phyloP scores from a whole-genome alignment of 2,888 invertebrate species.

The Hypercompe scribonia region DNA sequence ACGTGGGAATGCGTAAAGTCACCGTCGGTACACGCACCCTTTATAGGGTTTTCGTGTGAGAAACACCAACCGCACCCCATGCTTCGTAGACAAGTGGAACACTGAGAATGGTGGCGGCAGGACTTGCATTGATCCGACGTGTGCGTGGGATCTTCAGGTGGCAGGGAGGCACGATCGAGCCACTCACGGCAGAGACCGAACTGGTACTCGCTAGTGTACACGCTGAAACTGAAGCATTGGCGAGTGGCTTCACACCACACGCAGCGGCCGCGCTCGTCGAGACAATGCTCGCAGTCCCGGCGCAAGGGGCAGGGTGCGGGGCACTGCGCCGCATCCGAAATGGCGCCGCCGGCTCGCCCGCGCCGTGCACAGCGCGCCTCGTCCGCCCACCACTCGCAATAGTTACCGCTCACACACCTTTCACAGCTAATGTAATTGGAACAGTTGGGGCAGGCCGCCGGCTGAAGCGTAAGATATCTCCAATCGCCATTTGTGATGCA shows the following conservation, averaged over 20 bases:
- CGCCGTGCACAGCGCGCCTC: slow-evolving; percentile 94
- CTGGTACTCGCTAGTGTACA: slow-evolving; percentile 97
- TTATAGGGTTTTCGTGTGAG: slow-evolving; percentile 94
- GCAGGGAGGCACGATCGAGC: slow-evolving; percentile 92
- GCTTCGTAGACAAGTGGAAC: slow-evolving; percentile 92
- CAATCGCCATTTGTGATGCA: slow-evolving; percentile 88
- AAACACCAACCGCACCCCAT: slow-evolving; percentile 98
- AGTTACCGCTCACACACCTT: slow-evolving; percentile 91
- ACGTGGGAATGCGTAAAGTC: slow-evolving; percentile 93
- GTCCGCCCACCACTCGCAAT: slow-evolving; percentile 97
- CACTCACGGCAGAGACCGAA: slow-evolving; percentile 97
- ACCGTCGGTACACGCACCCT: slow-evolving; percentile 94
- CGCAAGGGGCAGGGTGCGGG: slow-evolving; percentile 93
- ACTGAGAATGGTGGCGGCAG: slow-evolving; percentile 91
- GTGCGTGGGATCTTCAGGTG: slow-evolving; percentile 69
- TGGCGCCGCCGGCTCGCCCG: slow-evolving; percentile 90
- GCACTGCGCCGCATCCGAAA: slow-evolving; percentile 88
- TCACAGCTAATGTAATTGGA: slow-evolving; percentile 96
- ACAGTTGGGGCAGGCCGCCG: slow-evolving; percentile 94
- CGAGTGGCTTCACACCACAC: slow-evolving; percentile 98
- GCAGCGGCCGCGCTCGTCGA: slow-evolving; percentile 95
- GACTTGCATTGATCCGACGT: slow-evolving; percentile 92
- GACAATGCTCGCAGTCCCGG: slow-evolving; percentile 92
- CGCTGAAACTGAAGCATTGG: slow-evolving; percentile 98
- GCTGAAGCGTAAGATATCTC: slow-evolving; percentile 93